A percentile compares a stretch with the other conserved stretches of the same genome.
These are phyloP conservation scores for Melanotus villosus DNA, from an alignment of 2,888 invertebrate genomes.

Conservation along the genomic window DNA sequence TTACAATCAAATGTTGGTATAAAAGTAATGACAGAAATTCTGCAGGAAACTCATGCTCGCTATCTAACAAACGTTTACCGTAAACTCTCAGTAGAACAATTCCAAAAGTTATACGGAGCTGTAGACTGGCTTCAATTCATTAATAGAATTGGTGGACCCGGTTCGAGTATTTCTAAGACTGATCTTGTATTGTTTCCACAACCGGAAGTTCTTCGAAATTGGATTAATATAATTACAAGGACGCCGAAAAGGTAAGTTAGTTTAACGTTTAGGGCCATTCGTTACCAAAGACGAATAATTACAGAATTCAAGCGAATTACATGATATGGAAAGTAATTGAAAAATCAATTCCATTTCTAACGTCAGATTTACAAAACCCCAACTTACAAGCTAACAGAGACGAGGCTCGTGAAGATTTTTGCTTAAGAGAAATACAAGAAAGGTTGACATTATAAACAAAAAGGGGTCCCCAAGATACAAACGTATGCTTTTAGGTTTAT, in stretches of 20 bases:
- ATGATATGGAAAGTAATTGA: constrained; percentile 57
- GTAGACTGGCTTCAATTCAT: constrained; percentile 38
- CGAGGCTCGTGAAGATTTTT: constrained; percentile 29
- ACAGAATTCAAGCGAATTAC: constrained; percentile 58
- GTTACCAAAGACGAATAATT: too few relatives aligned
- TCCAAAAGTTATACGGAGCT: constrained; percentile 11
- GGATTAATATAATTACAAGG: constrained; percentile 35
- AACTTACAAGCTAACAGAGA: neutral
- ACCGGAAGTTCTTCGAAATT: constrained; percentile 28
- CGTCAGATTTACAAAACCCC: constrained; percentile 14
- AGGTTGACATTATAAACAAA: neutral
- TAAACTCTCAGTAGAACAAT: constrained; percentile 26
- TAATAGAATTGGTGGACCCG: constrained; percentile 25
- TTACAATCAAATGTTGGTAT: too few relatives aligned
- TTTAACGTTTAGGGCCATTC: neutral
- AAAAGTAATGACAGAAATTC: neutral
- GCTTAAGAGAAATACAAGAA: constrained; percentile 30
- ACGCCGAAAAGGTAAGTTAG: constrained; percentile 39
- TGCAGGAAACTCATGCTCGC: constrained; percentile 28
- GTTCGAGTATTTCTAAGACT: constrained; percentile 22
- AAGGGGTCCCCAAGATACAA: neutral
- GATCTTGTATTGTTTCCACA: constrained; percentile 36
- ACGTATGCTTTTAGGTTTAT: constrained; percentile 11
- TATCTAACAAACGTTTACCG: neutral
- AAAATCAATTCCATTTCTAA: constrained; percentile 30